Evolutionary conservation across 2,113 vertebrate species (phyloP), one percentile per base, ranked within the genome.

Genomic region (Hippopotamus amphibius): DNA sequence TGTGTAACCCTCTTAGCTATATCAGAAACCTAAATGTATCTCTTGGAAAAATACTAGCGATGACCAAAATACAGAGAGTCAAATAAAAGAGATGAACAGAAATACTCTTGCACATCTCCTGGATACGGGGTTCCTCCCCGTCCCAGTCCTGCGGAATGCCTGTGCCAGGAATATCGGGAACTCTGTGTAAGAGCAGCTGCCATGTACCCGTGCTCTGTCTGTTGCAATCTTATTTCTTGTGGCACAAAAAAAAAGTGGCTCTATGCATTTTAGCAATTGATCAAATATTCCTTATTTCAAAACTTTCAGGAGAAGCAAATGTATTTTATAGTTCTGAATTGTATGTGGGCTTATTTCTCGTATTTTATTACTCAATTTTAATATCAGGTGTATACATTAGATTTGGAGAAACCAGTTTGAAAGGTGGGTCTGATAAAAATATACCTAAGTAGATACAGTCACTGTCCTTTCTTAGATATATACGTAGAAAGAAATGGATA

Each of bases 231-330:
- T 53, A 66, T 21, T 87, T 95, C 65, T 61, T 90, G 6, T 6
- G 22, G 22, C 24, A 96, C 55, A 72, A 95, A 43, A 43, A 92
- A 68, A 82, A 71, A 26, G 21, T 37, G 24, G 6, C 12, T 83
- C 57, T 57, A 43, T 61, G 10, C 30, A 81, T 63, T 92, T 88
- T 65, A 97, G 30, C 12, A 94, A 96, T 72, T 77, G 30, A 82
- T 57, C 30, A 82, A 71, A 10, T 79, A 50, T 46, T 30, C 88
- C 50, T 94, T 66, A 74, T 92, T 95, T 93, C 11, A 95, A 69
- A 95, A 92, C 15, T 86, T 93, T 53, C 16, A 48, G 41, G 63
- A 68, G 26, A 50, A 91, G 12, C 10, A 72, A 93, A 57, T 28
- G 3, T n/a, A n/a, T 66, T 88, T 85, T 90, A 4, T 55, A 79